These are phyloP conservation scores for Lumbricus terrestris DNA, from an alignment of 2,888 invertebrate species.

Conservation along the genomic window DNA sequence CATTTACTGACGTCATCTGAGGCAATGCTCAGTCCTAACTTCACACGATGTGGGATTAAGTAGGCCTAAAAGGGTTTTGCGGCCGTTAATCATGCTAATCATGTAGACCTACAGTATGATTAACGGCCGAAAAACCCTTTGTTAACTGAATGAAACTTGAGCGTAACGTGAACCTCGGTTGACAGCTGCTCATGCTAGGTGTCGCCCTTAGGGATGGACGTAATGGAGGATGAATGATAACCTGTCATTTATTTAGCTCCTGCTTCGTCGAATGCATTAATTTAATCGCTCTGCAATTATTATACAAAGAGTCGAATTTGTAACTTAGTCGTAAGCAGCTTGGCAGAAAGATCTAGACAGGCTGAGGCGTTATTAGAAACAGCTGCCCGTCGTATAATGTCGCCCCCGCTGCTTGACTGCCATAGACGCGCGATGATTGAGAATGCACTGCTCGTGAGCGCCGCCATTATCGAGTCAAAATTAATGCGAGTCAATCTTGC, in stretches of 20 bases:
- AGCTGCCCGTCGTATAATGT: neutral
- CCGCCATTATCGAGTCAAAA: neutral
- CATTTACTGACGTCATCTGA: too few species aligned
- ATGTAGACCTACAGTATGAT: too few species aligned
- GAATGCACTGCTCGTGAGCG: neutral
- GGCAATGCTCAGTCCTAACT: too few species aligned
- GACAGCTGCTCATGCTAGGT: neutral
- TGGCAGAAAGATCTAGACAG: neutral
- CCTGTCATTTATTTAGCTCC: neutral
- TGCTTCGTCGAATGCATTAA: neutral
- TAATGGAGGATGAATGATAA: neutral
- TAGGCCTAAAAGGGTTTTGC: too few species aligned
- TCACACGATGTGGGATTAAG: too few species aligned
- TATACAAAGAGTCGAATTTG: neutral
- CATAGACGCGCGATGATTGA: neutral
- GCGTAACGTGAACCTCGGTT: neutral
- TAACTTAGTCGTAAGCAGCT: neutral
- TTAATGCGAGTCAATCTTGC: slow-evolving; percentile 3
- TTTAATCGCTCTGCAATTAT: neutral
- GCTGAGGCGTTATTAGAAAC: slow-evolving; percentile 3
- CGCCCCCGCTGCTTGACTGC: neutral
- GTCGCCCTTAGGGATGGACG: neutral
- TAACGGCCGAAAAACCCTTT: neutral
- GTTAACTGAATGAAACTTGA: neutral
- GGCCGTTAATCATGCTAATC: too few species aligned